A percentile compares a stretch with the other conserved stretches of the same genome.
phyloP scores from a whole-genome alignment of 2,888 invertebrate species.

The Nomada lathburiana region DNA sequence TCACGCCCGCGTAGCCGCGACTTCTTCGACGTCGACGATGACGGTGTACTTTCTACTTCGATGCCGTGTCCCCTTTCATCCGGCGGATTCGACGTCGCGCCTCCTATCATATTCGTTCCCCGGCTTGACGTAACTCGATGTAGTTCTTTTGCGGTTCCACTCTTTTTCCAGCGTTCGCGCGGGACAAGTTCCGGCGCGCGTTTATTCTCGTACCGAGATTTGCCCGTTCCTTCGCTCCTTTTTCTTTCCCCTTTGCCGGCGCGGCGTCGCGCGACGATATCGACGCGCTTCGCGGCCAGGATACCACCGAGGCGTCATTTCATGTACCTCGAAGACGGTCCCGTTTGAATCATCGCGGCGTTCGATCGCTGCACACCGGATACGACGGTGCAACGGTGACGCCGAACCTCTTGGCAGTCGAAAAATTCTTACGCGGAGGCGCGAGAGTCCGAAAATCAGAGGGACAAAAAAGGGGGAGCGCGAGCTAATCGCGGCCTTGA shows the following conservation, averaged over 20 bases:
- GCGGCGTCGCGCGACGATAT: conserved; percentile 21
- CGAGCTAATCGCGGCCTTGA: conserved; percentile 60
- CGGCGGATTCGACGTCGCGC: conserved; percentile 54
- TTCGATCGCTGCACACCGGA: too few relatives aligned
- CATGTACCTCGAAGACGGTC: not conserved
- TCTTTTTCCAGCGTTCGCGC: conserved; percentile 32
- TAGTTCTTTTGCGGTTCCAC: conserved; percentile 55
- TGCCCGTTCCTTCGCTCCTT: conserved; percentile 5
- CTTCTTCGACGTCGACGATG: conserved; percentile 66
- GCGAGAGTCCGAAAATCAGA: conserved; percentile 27
- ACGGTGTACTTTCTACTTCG: conserved; percentile 64
- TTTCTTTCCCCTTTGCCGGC: not conserved
- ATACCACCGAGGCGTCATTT: not conserved
- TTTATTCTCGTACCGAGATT: conserved; percentile 39
- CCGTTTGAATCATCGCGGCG: too few relatives aligned
- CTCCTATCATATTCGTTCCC: conserved; percentile 59
- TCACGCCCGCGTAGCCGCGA: conserved; percentile 57
- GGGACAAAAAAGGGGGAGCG: conserved; percentile 10
- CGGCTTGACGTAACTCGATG: conserved; percentile 51
- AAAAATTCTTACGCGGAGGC: not conserved
- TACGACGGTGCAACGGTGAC: too few relatives aligned
- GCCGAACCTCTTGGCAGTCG: too few relatives aligned
- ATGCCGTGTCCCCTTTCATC: conserved; percentile 59
- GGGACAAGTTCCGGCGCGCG: conserved; percentile 30
- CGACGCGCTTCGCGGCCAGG: conserved; percentile 2